Evolutionary conservation across 1,140 invertebrate species (phyloP).

Genomic region (Papilio machaon): DNA sequence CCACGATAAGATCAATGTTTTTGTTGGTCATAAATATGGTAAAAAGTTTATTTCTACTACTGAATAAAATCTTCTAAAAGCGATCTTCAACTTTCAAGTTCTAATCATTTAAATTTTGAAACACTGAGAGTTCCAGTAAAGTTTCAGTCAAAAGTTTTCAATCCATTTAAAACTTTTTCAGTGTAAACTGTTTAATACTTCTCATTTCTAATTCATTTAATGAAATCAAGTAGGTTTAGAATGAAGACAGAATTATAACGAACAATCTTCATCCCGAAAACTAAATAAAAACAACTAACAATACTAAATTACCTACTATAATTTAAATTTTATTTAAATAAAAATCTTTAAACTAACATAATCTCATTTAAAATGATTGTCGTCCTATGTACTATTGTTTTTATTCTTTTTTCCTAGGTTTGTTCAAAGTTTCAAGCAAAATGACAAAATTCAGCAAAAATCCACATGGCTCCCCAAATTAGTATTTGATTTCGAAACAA

Average conservation of each 20-base stretch:
- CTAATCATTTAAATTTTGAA: not conserved
- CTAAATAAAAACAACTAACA: not conserved
- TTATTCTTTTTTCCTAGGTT: constrained; percentile 72
- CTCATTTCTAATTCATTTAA: not conserved
- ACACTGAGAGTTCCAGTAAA: not conserved
- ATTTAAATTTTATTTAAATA: no score
- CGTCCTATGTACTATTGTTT: not conserved
- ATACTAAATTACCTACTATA: no score
- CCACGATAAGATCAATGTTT: no score
- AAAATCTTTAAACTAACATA: not conserved
- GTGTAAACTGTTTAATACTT: not conserved
- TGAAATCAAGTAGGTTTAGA: not conserved
- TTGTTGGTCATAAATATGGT: not conserved
- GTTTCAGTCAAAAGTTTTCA: not conserved
- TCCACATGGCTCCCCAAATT: constrained; percentile 72
- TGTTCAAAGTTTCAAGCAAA: constrained; percentile 74
- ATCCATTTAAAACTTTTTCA: not conserved
- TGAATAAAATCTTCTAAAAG: not conserved
- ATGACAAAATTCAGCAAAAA: constrained; percentile 76
- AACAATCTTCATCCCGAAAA: not conserved
- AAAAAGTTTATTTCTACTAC: not conserved
- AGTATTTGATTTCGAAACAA: constrained; percentile 74
- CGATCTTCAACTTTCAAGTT: not conserved
- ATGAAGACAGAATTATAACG: not conserved
- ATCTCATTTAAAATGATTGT: constrained; percentile 12